Conservation (phyloP, 2,888 invertebrate species). For the Camponotus fellah region DNA sequence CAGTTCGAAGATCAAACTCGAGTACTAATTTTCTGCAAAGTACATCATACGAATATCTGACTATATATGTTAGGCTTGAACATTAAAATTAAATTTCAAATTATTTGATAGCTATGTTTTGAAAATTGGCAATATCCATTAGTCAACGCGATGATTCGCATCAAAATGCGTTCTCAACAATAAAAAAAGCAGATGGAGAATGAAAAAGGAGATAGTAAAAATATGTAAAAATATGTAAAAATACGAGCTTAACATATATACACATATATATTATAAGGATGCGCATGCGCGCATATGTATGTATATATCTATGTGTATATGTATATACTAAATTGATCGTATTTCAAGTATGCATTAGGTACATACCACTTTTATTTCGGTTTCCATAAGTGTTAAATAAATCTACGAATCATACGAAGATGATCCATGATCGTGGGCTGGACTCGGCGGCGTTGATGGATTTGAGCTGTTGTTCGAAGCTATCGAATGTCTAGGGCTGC, state of each 20-base stretch:
- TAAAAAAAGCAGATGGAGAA: conserved; percentile 9
- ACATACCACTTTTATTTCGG: conserved; percentile 42
- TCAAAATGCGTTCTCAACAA: neutral
- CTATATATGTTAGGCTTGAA: conserved; percentile 42
- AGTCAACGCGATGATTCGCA: neutral
- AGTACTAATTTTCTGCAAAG: conserved; percentile 50
- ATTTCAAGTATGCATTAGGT: conserved; percentile 30
- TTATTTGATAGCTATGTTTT: neutral
- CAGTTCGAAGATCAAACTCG: conserved; percentile 57
- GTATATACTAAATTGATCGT: conserved; percentile 33
- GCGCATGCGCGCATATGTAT: conserved; percentile 14
- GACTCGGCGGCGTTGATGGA: conserved; percentile 91
- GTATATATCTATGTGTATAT: conserved; percentile 44
- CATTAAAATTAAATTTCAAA: conserved; percentile 18
- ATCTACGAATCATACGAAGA: conserved; percentile 90
- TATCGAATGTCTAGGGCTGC: conserved; percentile 91
- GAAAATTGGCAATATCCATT: neutral
- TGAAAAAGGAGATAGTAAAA: conserved; percentile 18
- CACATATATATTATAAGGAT: conserved; percentile 27
- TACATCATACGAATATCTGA: conserved; percentile 52
- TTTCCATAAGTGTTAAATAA: conserved; percentile 65
- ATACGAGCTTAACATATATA: conserved; percentile 41
- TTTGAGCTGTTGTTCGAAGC: conserved; percentile 92
- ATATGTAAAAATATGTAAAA: conserved; percentile 12
- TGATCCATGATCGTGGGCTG: conserved; percentile 89